These are phyloP conservation scores for Melipona beecheii DNA, from an alignment of 2,888 invertebrate species.

Conservation along the genomic window DNA sequence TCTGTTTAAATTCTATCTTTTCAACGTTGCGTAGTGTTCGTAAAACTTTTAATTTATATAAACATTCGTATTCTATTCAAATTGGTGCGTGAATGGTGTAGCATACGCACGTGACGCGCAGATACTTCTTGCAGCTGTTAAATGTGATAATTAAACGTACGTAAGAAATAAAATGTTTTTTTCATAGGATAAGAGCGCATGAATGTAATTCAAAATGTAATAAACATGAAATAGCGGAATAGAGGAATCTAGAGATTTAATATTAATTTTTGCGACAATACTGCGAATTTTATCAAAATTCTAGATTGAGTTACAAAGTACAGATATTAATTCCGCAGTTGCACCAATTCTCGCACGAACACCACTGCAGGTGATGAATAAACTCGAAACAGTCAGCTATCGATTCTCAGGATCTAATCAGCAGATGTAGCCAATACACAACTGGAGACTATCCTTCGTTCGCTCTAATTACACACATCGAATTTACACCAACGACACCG, in stretches of 20 bases:
- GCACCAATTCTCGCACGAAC: not conserved
- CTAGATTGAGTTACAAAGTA: not conserved
- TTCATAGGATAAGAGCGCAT: too few relatives aligned
- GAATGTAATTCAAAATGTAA: not conserved
- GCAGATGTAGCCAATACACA: not conserved
- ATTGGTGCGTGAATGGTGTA: too few relatives aligned
- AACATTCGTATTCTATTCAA: too few relatives aligned
- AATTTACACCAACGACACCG: not conserved
- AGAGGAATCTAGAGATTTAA: not conserved
- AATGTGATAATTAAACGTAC: too few relatives aligned
- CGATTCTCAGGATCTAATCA: not conserved
- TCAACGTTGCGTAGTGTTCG: too few relatives aligned
- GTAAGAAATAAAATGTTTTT: too few relatives aligned
- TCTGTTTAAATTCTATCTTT: too few relatives aligned
- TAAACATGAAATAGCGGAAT: too few relatives aligned
- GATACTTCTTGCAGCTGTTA: too few relatives aligned
- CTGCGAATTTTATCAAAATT: not conserved
- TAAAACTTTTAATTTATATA: too few relatives aligned
- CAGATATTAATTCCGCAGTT: not conserved
- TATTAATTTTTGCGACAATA: not conserved
- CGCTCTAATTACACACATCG: constrained; percentile 3
- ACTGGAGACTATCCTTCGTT: not conserved
- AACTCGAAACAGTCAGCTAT: not conserved
- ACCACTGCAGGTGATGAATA: not conserved
- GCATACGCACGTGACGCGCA: too few relatives aligned